Conservation (phyloP, 2,888 invertebrate genomes). For the Acrobasis consociella region DNA sequence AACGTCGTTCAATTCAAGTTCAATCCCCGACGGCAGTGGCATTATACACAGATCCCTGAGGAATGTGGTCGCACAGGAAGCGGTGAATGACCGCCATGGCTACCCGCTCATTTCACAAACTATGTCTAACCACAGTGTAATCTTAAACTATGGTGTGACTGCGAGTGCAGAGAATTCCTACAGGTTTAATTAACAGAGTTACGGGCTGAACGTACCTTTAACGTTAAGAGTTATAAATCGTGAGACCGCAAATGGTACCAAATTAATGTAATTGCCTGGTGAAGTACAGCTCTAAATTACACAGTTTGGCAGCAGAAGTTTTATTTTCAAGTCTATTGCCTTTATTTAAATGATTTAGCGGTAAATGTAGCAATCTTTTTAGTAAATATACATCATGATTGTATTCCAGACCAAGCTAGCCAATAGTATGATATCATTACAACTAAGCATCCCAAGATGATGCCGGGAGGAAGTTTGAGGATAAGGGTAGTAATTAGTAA, state of each 20-base stretch:
- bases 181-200: conserved; percentile 18
- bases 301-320: neutral
- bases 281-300: conserved; percentile 6
- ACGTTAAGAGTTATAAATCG: conserved; percentile 7
- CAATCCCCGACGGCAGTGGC: conserved; percentile 35
- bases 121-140: conserved; percentile 23
- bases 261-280: neutral
- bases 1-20: conserved; percentile 17
- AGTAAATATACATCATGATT: too few relatives aligned
- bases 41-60: conserved; percentile 49
- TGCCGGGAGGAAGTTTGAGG: too few relatives aligned
- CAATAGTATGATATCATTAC: too few relatives aligned
- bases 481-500: neutral
- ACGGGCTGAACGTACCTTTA: neutral
- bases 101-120: conserved; percentile 31
- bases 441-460: too few relatives aligned
- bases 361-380: too few relatives aligned
- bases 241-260: conserved; percentile 14
- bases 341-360: conserved; percentile 1
- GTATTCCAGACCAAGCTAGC: too few relatives aligned
- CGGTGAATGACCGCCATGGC: conserved; percentile 50
- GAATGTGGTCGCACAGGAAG: conserved; percentile 70
- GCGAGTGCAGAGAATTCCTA: conserved; percentile 16
- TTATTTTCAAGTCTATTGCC: conserved; percentile 1
- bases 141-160: conserved; percentile 17